Evolutionary conservation across 1,140 invertebrate genomes (phyloP).

Genomic region (Bombyx mori): ASM3026992v2 NC_085131.1:14576501-14577000

Average conservation of each 20-base stretch:
- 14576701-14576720: constrained; percentile 4
- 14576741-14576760: no score
- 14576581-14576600: constrained; percentile 16
- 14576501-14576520: constrained; percentile 21
- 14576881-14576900: constrained; percentile 21
- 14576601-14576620: constrained; percentile 13
- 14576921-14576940: constrained; percentile 28
- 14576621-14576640: constrained; percentile 13
- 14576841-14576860: constrained; percentile 36
- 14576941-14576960: constrained; percentile 39
- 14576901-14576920: constrained; percentile 19
- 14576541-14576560: no score
- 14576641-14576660: constrained; percentile 5
- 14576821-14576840: constrained; percentile 27
- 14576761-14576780: constrained; percentile 8
- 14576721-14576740: no score
- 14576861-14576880: constrained; percentile 20
- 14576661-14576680: constrained; percentile 13
- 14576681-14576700: constrained; percentile 9
- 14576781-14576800: constrained; percentile 15
- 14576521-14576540: no score
- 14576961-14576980: constrained; percentile 33
- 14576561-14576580: constrained; percentile 13
- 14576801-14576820: constrained; percentile 28
- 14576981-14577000: constrained; percentile 36